Evolutionary conservation across 2,113 vertebrate genomes (phyloP).

Genomic region (Aramus guarauna): DNA sequence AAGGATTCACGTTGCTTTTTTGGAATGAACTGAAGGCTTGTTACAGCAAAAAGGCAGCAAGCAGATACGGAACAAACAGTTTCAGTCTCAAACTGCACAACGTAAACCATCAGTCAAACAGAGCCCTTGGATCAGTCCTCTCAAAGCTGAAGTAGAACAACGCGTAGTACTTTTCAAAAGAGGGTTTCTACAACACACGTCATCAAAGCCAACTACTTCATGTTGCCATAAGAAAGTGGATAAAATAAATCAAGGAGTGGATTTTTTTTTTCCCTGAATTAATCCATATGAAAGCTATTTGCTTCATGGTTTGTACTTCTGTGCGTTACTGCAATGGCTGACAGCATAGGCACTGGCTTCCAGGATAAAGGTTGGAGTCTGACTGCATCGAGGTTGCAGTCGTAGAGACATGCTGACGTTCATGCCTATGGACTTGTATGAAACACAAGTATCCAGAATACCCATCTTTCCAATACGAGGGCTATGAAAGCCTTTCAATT

Average conservation of each 20-base stretch:
- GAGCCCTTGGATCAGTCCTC: background rate
- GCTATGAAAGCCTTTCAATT: background rate
- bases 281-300: background rate
- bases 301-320: background rate
- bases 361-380: background rate
- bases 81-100: background rate
- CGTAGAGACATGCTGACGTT: background rate
- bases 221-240: background rate
- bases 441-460: background rate
- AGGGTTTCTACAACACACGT: background rate
- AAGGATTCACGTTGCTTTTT: background rate
- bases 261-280: background rate
- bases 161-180: background rate
- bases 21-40: background rate
- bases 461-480: background rate
- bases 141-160: background rate
- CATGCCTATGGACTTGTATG: background rate
- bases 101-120: background rate
- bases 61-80: rapidly evolving
- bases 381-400: background rate
- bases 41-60: background rate
- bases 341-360: background rate
- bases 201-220: background rate
- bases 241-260: background rate
- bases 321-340: background rate